Evolutionary conservation across 1,140 invertebrate genomes (phyloP).

Genomic region (Acromyrmex charruanus): DNA sequence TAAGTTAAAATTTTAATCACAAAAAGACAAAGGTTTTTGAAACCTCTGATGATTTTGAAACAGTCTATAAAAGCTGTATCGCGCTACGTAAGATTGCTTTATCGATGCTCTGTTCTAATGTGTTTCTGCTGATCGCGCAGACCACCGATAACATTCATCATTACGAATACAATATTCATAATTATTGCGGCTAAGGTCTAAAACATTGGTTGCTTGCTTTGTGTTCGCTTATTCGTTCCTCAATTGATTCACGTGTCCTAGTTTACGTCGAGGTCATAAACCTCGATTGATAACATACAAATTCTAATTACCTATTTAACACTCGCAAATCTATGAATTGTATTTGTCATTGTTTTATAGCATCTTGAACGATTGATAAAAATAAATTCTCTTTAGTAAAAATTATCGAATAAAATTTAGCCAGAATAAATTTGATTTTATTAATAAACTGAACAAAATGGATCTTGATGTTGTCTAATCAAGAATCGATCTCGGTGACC

Average conservation of each 20-base stretch:
- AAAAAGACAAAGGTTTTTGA: not conserved
- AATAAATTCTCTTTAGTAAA: too few species aligned
- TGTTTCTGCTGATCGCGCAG: slow-evolving; percentile 15
- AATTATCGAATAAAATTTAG: slow-evolving; percentile 1
- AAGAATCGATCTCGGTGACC: slow-evolving; percentile 72
- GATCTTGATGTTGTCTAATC: slow-evolving; percentile 51
- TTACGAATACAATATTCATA: not conserved
- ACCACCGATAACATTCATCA: slow-evolving; percentile 10
- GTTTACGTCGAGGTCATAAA: not conserved
- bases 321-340: not conserved
- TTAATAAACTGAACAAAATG: not conserved
- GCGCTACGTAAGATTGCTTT: slow-evolving; percentile 9
- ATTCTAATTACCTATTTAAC: slow-evolving; percentile 5
- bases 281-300: not conserved
- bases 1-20: not conserved
- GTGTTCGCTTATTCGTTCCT: not conserved
- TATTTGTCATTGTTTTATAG: not conserved
- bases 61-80: not conserved
- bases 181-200: not conserved
- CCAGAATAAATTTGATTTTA: not conserved
- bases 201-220: not conserved
- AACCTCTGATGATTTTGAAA: not conserved
- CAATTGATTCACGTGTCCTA: slow-evolving; percentile 3
- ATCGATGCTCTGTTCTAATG: slow-evolving; percentile 4
- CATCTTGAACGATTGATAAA: not conserved